Percentiles rank a stretch among this genome's conserved stretches.
These are phyloP conservation scores for Ormyrus labotus DNA, from an alignment of 2,888 invertebrate species.

Conservation along the genomic window DNA sequence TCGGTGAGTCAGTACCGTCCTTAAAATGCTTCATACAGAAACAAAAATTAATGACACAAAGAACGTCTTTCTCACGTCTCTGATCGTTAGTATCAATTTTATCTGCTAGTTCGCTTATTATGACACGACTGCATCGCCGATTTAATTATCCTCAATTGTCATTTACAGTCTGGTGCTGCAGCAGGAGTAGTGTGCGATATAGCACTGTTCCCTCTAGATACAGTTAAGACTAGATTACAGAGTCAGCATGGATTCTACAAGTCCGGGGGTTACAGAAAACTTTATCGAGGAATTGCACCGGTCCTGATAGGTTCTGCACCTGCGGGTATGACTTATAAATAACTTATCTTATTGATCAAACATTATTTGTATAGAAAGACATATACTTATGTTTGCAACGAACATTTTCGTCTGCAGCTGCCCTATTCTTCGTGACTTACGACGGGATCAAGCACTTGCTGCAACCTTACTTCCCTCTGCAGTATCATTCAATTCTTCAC, in stretches of 20 bases:
- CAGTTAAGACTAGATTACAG: conserved; percentile 96
- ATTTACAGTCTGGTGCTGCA: conserved; percentile 68
- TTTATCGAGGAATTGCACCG: conserved; percentile 89
- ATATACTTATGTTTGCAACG: conserved; percentile 5
- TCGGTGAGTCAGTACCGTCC: background rate
- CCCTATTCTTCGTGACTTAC: conserved; percentile 93
- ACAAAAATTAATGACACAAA: conserved; percentile 43
- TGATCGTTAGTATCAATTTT: conserved; percentile 66
- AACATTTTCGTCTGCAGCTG: conserved; percentile 78
- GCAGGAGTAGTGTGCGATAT: conserved; percentile 95
- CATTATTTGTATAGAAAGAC: conserved; percentile 1
- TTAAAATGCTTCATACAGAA: conserved; percentile 42
- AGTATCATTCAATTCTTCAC: conserved; percentile 83
- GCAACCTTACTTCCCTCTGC: conserved; percentile 77
- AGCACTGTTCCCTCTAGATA: conserved; percentile 94
- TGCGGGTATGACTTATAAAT: conserved; percentile 78
- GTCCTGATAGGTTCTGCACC: conserved; percentile 90
- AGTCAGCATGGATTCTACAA: conserved; percentile 91
- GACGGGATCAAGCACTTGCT: conserved; percentile 85
- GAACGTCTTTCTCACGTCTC: conserved; percentile 66
- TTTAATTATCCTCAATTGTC: conserved; percentile 24
- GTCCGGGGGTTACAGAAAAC: conserved; percentile 90
- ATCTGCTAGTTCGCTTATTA: background rate
- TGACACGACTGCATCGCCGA: background rate
- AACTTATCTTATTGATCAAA: conserved; percentile 41